A percentile compares a stretch with the other conserved stretches of the same genome.
Evolutionary conservation across 2,113 vertebrate genomes (phyloP).

Genomic region (Rhineura floridana): DNA sequence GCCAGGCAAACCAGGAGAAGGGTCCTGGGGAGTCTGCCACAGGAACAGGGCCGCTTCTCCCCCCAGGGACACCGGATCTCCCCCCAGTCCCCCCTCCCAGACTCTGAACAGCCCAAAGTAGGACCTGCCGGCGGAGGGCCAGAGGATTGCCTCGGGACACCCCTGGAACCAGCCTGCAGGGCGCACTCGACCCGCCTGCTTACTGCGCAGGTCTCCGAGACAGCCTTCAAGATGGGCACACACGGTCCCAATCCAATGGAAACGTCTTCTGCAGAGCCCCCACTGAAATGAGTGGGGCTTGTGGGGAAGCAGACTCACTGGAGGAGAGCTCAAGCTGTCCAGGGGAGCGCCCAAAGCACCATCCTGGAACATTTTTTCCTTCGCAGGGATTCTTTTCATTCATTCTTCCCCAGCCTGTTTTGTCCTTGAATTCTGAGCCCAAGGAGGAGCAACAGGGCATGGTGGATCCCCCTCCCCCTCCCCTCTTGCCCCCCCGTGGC

Average conservation of each 20-base stretch:
- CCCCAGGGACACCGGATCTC: neutral
- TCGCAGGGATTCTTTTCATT: neutral
- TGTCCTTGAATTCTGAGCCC: neutral
- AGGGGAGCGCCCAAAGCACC: no score
- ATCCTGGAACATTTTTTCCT: no score
- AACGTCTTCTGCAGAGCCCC: no score
- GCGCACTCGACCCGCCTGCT: no score
- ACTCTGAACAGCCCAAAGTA: neutral
- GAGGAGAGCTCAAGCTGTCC: neutral
- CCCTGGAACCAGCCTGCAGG: neutral
- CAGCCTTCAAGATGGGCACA: no score
- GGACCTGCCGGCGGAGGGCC: neutral
- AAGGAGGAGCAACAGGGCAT: neutral
- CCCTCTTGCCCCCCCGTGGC: neutral
- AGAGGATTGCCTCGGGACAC: no score
- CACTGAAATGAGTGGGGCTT: neutral
- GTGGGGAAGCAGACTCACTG: neutral
- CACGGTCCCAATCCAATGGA: neutral
- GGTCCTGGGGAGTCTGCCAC: fast-evolving
- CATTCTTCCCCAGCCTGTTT: neutral
- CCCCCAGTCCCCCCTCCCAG: neutral
- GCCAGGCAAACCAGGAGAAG: conserved; percentile 12
- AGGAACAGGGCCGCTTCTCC: neutral
- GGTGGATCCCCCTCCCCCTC: neutral
- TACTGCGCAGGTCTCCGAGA: neutral